Evolutionary conservation across 2,113 vertebrate genomes (phyloP), one percentile per base, ranked within the genome.

Genomic region (Scopus umbretta): DNA sequence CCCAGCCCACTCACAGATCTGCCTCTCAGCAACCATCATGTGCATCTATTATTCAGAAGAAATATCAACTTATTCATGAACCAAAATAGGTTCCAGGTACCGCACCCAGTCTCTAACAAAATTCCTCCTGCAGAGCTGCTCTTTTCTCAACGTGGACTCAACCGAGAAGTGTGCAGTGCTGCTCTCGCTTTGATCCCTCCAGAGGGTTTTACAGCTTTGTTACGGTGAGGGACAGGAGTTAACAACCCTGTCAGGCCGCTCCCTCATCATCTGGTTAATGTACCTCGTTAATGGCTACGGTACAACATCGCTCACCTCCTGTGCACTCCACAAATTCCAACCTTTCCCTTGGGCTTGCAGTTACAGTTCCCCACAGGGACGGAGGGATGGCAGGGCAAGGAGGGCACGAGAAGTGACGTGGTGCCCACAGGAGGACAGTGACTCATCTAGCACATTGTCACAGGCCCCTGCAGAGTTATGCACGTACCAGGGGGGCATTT

Each of bases 41-140:
- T 86, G 68, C 83, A 89, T 94, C 86, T 71, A 59, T 94, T 89
- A 96, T 94, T 95, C 93, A 94, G 87, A 71, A 87, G 91, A 91
- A 94, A 89, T 59, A 94, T 25, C 94, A 79, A 84, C 68, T 89
- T 92, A 94, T 92, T 95, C 87, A 63, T 43, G 62, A 96, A 66
- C 73, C 70, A 16, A 89, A 91, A 72, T 6, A 59, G 80, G 78
- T 72, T 86, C 56, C 76, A 87, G 93, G 78, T 87, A 74, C 78
- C 45, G 19, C 93, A 68, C 45, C 72, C 86, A 81, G 84, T 5
- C 79, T 62, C 80, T 49, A 59, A 55, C 43, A 63, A 26, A 79
- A 75, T 47, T 82, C 70, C 61, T 63, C 29, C 70, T 87, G 90
- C 36, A 52, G 38, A 56, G 65, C 16, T 55, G 49, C 80, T 74